Base-by-base conservation (phyloP, 2,888 invertebrate genomes). In the Epinotia ramella region DNA sequence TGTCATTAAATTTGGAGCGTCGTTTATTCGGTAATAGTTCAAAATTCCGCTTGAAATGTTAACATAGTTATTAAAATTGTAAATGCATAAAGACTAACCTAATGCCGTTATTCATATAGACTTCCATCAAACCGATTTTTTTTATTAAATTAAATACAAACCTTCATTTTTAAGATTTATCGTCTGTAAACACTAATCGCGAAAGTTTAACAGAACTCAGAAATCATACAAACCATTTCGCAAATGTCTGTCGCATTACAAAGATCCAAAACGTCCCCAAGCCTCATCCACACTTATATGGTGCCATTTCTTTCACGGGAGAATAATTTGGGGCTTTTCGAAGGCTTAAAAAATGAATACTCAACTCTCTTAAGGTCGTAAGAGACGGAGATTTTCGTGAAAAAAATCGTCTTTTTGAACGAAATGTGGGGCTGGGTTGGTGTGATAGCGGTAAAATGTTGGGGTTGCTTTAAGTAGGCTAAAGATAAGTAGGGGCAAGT, bases 401-500 rank as follows among this genome's bases (percentile, higher is more conserved):
- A 20, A 40, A 69, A 44, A 44, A 24, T n/a, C 2, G 60, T 24
- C 75, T 12, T 65, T 70, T 64, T 44, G 18, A 16, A 44, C 1
- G 13, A 67, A 66, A 18, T 33, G n/a, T 66, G 59, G 59, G 18
- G 16, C 65, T 75, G 70, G 56, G 62, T 40, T 33, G 63, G 69
- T 57, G 70, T 71, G 70, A 75, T 75, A 75, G 40, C 74, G 70
- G 70, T 75, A 60, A 75, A 75, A 75, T 71, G 75, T 75, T 49
- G 66, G 73, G 74, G 75, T 66, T 66, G 70, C 56, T 28, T 40
- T 66, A 66, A 75, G 64, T 40, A 62, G 16, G 65, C 53, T 53
- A 40, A 75, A 60, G 60, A 75, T 65, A 66, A 73, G 67, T 60
- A 67, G 40, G 66, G 73, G 67, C 33, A 28, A 73, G 65, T 59